Conservation (phyloP, 2,113 vertebrate species). For the Albula goreensis region DNA sequence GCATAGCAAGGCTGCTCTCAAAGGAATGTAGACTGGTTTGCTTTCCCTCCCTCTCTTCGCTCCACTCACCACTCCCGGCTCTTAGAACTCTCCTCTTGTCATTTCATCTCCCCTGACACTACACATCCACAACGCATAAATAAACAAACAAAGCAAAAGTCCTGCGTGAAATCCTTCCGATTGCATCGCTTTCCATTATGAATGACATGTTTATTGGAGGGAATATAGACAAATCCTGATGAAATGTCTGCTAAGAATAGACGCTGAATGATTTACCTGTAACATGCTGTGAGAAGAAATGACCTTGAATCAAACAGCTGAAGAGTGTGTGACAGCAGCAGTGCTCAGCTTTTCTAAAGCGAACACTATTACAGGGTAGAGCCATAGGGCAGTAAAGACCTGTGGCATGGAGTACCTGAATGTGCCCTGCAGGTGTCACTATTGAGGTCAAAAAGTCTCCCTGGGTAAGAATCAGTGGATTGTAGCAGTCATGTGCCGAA, state of each 20-base stretch:
- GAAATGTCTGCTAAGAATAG: conserved; percentile 33
- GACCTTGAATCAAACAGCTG: conserved; percentile 27
- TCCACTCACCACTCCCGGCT: background rate
- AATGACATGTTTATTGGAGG: conserved; percentile 43
- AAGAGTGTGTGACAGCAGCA: background rate
- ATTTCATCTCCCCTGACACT: conserved; percentile 27
- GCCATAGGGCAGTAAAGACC: background rate
- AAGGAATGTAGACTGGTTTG: background rate
- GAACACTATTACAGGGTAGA: background rate
- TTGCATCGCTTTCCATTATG: conserved; percentile 39
- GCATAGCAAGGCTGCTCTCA: background rate
- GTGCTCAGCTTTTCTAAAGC: background rate
- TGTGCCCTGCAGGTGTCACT: conserved; percentile 32
- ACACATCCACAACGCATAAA: conserved; percentile 20
- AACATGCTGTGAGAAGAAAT: conserved; percentile 22
- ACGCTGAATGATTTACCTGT: conserved; percentile 25
- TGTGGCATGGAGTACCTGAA: background rate
- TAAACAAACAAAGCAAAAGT: conserved; percentile 25
- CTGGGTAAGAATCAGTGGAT: background rate
- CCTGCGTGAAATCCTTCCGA: background rate
- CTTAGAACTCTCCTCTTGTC: conserved; percentile 15
- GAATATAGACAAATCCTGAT: conserved; percentile 38
- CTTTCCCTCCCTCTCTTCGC: background rate
- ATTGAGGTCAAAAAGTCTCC: background rate
- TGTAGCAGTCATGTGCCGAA: background rate